A percentile compares a stretch with the other conserved stretches of the same genome.
Evolutionary conservation across 2,888 invertebrate species (phyloP).

Genomic region (Glaucopsyche alexis): DNA sequence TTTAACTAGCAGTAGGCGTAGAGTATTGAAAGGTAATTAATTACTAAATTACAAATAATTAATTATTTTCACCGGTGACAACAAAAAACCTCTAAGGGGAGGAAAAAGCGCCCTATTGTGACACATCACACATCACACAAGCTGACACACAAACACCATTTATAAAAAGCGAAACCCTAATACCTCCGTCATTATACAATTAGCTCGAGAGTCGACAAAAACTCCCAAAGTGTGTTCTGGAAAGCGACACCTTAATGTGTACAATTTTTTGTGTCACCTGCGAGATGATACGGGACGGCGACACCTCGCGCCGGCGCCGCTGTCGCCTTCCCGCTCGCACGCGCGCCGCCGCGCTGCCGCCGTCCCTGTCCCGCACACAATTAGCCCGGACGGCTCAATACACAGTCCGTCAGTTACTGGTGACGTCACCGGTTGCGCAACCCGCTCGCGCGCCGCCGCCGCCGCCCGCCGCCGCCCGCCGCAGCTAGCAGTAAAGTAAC

Average conservation of each 20-base stretch:
- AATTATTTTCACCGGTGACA: background rate
- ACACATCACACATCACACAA: background rate
- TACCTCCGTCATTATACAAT: conserved; percentile 3
- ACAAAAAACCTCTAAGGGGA: conserved; percentile 12
- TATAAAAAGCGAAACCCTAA: background rate
- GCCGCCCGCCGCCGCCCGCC: background rate
- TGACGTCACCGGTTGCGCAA: conserved; percentile 10
- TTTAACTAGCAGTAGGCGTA: background rate
- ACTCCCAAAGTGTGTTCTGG: conserved; percentile 11
- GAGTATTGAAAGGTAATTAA: background rate
- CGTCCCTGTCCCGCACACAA: background rate
- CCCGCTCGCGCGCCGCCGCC: conserved; percentile 13
- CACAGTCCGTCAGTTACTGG: background rate
- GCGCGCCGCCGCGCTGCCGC: background rate
- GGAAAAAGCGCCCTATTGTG: conserved; percentile 2
- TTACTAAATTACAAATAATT: background rate
- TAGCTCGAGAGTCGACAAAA: conserved; percentile 10
- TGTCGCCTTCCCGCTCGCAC: conserved; percentile 33
- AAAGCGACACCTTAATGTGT: conserved; percentile 27
- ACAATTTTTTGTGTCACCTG: conserved; percentile 14
- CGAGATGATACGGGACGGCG: conserved; percentile 15
- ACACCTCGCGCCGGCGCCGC: conserved; percentile 27
- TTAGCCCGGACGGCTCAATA: conserved; percentile 3
- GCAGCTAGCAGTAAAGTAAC: background rate
- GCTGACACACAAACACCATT: background rate